These are phyloP conservation scores for Typhlichthys eigenmanni DNA, from an alignment of 2,797 vertebrate species.

Conservation along the genomic window DNA sequence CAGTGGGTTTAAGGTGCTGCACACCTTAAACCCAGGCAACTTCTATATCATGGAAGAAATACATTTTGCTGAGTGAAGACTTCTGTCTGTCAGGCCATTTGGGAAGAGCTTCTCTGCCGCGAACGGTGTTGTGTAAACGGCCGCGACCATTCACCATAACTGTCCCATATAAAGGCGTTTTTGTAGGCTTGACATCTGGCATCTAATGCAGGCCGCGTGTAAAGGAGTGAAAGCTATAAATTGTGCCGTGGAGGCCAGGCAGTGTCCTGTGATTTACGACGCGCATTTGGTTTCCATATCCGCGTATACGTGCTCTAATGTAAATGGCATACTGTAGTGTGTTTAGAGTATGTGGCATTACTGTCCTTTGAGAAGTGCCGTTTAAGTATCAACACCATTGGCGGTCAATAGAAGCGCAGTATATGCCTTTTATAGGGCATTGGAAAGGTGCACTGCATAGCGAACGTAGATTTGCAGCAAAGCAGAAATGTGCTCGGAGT, in stretches of 20 bases:
- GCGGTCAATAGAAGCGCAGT: background rate
- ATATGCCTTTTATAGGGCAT: background rate
- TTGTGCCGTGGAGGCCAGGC: background rate
- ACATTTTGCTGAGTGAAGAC: conserved; percentile 3
- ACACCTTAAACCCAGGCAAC: conserved; percentile 3
- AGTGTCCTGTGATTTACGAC: conserved; percentile 11
- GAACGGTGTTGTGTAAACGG: conserved; percentile 10
- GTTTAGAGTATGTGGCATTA: conserved; percentile 5
- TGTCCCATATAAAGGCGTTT: conserved; percentile 25
- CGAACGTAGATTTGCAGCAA: background rate
- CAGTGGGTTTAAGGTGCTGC: conserved; percentile 21
- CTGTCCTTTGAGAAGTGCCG: conserved; percentile 5
- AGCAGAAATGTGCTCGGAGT: background rate
- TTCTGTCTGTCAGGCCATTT: background rate
- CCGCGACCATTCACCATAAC: conserved; percentile 17
- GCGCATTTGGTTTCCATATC: conserved; percentile 2
- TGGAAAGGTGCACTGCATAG: background rate
- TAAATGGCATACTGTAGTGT: background rate
- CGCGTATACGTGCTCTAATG: background rate
- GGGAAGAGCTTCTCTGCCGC: conserved; percentile 3
- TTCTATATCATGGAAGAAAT: conserved; percentile 1
- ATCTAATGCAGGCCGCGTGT: conserved; percentile 13
- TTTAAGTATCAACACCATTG: conserved; percentile 1
- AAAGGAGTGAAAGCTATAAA: background rate
- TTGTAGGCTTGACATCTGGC: conserved; percentile 23